Base-by-base conservation (phyloP, 2,888 invertebrate genomes). In the Trisateles emortualis region DNA sequence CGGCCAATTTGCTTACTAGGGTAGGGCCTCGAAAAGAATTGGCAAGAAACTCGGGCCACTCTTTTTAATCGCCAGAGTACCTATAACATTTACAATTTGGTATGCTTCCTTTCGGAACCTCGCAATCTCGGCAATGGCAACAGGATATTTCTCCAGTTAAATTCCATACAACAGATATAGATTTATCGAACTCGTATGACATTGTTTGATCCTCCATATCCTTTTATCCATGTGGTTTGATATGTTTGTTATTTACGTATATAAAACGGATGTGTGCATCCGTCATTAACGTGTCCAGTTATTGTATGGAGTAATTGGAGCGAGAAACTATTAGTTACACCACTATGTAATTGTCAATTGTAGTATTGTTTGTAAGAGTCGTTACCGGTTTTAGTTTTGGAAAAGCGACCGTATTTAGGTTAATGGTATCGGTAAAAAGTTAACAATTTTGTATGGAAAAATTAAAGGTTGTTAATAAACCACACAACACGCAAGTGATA, bases 241-340 rank as follows among this genome's bases (percentile, higher is more conserved):
- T 71, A 52, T 40, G 48, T 53, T 36, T 65, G 72, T 73, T 80
- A 78, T 80, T 79, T 71, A n/a, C n/a, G 74, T 75, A 73, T 73
- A 59, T 58, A 55, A 68, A 74, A 66, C 87, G 89, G 90, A 89
- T 83, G 88, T 62, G 41, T 47, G 72, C 87, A 78, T 90, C 89
- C 89, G 89, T 78, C 75, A 78, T 80, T 76, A 68, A 75, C 76
- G 71, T 73, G 71, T 61, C 70, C 64, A 58, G 63, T 74, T 78
- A 84, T 84, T 84, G 86, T 85, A 68, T 66, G 65, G 59, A 70
- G 69, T 78, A 86, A 87, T 76, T 86, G 81, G 88, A 85, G 85
- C 87, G 79, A 51, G 68, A 64, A 72, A 63, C 68, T 73, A 78
- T 81, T 78, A 78, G 78, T 72, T 72, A 71, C 76, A 76, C 65